These are phyloP conservation scores for Agriopis leucophaearia DNA, from an alignment of 2,888 invertebrate species.

Conservation along the genomic window DNA sequence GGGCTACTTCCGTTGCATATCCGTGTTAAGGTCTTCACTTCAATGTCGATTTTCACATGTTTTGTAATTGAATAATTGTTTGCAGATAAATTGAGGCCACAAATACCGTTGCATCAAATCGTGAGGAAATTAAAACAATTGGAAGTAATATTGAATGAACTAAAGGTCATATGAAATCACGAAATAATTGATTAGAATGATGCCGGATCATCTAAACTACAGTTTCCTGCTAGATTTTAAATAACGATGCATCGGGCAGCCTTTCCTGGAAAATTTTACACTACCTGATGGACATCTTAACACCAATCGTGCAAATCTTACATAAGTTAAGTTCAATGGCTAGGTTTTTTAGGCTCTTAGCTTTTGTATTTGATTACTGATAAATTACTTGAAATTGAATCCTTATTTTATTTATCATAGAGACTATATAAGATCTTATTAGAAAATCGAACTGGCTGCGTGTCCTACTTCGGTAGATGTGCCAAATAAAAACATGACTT, in stretches of 20 bases:
- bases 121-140: slow-evolving; percentile 14
- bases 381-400: too few species aligned
- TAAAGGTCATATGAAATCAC: neutral
- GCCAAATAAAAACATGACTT: too few species aligned
- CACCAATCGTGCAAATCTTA: too few species aligned
- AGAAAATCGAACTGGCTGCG: too few species aligned
- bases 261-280: too few species aligned
- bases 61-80: slow-evolving; percentile 43
- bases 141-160: slow-evolving; percentile 6
- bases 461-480: too few species aligned
- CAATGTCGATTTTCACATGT: slow-evolving; percentile 57
- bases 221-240: slow-evolving; percentile 1
- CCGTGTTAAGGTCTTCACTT: slow-evolving; percentile 60
- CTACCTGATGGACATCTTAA: too few species aligned
- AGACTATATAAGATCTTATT: too few species aligned
- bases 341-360: too few species aligned
- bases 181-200: neutral
- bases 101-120: slow-evolving; percentile 23
- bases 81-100: slow-evolving; percentile 46
- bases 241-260: neutral
- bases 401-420: too few species aligned
- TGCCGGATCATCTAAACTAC: neutral
- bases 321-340: too few species aligned
- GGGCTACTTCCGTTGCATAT: slow-evolving; percentile 59
- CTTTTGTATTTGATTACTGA: too few species aligned